These are phyloP conservation scores for Beroe ovata DNA, from an alignment of 37 sponge, comb jelly and placozoan species.

Conservation along the genomic window DNA sequence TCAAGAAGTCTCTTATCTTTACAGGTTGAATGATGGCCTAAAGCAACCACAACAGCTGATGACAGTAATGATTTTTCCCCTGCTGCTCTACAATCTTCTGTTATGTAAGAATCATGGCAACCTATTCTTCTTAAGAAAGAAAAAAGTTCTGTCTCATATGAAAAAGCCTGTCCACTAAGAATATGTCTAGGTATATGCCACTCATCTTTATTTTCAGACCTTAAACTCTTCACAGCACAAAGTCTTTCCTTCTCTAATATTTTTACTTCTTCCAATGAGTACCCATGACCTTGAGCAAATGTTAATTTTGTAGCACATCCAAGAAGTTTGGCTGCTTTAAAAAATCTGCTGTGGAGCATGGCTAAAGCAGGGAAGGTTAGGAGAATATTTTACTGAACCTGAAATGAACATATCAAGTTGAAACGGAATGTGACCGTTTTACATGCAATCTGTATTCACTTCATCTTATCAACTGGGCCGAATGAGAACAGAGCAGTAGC, in stretches of 20 bases:
- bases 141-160: slow-evolving; percentile 57
- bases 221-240: neutral
- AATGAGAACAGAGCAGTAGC: too few relatives aligned
- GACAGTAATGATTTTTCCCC: slow-evolving; percentile 19
- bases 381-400: too few relatives aligned
- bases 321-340: neutral
- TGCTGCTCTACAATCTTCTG: neutral
- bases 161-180: slow-evolving; percentile 11
- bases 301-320: slow-evolving; percentile 56
- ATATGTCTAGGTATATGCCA: slow-evolving; percentile 53
- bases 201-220: neutral
- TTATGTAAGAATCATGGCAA: neutral
- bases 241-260: slow-evolving; percentile 32
- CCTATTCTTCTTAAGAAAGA: slow-evolving; percentile 22
- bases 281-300: slow-evolving; percentile 61
- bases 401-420: too few relatives aligned
- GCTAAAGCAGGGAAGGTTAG: too few relatives aligned
- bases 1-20: neutral
- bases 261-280: neutral
- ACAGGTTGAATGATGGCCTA: slow-evolving; percentile 39
- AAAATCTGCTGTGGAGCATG: slow-evolving; percentile 12
- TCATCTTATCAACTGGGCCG: too few relatives aligned
- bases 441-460: too few relatives aligned
- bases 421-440: too few relatives aligned
- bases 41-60: slow-evolving; percentile 2